Evolutionary conservation across 2,797 vertebrate genomes (phyloP).

Genomic region (Girardinus metallicus): DNA sequence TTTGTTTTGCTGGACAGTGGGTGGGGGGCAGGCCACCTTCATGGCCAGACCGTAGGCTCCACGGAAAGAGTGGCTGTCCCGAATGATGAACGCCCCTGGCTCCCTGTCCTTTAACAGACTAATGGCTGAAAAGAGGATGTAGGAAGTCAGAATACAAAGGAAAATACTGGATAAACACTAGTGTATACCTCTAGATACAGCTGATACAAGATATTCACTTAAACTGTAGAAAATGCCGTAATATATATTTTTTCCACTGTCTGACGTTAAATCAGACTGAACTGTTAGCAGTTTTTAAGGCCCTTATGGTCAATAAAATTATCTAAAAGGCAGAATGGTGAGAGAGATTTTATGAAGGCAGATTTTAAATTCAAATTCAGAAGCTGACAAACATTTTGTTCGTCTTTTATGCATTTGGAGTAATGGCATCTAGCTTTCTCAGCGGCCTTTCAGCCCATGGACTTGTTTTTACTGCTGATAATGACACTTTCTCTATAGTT

Average conservation of each 20-base stretch:
- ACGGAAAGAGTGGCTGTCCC: conserved; percentile 97
- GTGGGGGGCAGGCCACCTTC: conserved; percentile 96
- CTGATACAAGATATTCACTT: not conserved
- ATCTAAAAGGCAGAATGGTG: not conserved
- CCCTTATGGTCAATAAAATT: not conserved
- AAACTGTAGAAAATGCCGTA: not conserved
- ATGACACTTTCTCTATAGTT: not conserved
- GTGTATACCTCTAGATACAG: not conserved
- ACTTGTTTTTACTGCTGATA: not conserved
- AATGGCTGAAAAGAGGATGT: conserved; percentile 83
- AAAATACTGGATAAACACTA: not conserved
- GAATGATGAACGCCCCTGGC: conserved; percentile 94
- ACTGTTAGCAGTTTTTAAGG: not conserved
- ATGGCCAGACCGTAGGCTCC: conserved; percentile 96
- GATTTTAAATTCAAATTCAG: not conserved
- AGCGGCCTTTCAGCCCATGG: not conserved
- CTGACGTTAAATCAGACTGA: not conserved
- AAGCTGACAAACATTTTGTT: not conserved
- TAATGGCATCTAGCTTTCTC: not conserved
- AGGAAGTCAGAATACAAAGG: not conserved
- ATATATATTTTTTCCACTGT: not conserved
- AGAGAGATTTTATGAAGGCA: not conserved
- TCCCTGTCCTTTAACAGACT: conserved; percentile 91
- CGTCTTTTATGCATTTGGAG: not conserved
- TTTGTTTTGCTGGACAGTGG: conserved; percentile 91